Base-by-base conservation (phyloP, 1,140 invertebrate genomes). In the Drosophila sp. region DNA sequence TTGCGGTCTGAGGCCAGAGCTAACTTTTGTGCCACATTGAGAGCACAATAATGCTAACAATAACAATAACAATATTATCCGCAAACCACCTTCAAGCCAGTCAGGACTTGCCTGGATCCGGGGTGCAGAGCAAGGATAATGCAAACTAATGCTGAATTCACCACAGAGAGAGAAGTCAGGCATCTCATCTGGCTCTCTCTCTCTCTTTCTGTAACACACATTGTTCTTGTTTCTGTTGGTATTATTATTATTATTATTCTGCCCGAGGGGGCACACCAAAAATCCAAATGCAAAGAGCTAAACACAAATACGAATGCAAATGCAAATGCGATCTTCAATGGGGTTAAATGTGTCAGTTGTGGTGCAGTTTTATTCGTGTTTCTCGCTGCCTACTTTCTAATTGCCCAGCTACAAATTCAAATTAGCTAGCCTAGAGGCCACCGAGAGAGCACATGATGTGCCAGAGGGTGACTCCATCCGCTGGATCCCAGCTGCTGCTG, bases 1-100 rank as follows among this genome's bases (percentile, higher is more conserved):
- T 70, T 85, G 81, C 63, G 79, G 70, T 65, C 60, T 66, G 44
- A 66, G 66, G 71, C 70, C 72, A 64, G 44, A 71, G 30, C 63
- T 72, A 72, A 86, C 75, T 81, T 77, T 79, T 75, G 74, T 78
- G 70, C 66, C 82, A 79, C 83, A 82, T 82, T 82, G 82, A 67
- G 82, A 67, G 82, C 71, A 68, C 79, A 76, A 86, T 70, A 86
- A 82, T 82, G 70, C 82, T 25, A 58, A 35, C 56, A 58, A 58
- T 67, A 70, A 67, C 84, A 89, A 87, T 79, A 86, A 79, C 76
- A 82, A 56, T 72, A 80, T 78, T 89, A 83, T 54, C 62, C 78
- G 55, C 67, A 57, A 29, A 17, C 50, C 55, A 38, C 8, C 32
- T 11, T 56, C 38, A 35, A 30, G 2, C 35, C 8, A 6, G 7